Evolutionary conservation across 2,797 vertebrate genomes (phyloP).

Genomic region (Taenioides sp.): DNA sequence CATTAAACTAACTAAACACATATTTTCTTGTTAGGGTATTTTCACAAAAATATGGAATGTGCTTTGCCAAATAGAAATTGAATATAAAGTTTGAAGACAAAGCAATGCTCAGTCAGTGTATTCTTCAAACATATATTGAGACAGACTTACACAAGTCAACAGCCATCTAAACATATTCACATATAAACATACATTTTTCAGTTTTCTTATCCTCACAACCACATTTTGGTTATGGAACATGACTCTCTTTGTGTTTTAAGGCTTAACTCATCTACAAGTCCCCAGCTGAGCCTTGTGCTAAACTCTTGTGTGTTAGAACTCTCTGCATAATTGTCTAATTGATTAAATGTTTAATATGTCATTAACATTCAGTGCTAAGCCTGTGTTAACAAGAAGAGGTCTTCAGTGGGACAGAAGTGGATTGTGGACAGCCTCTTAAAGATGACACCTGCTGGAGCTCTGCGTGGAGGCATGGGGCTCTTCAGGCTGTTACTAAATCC

Average conservation of each 20-base stretch:
- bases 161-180: background rate
- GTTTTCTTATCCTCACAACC: background rate
- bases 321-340: slow-evolving; percentile 21
- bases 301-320: slow-evolving; percentile 17
- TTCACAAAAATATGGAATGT: too few relatives aligned
- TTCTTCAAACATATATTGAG: too few relatives aligned
- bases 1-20: too few relatives aligned
- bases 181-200: background rate
- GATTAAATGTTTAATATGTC: slow-evolving; percentile 15
- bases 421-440: slow-evolving; percentile 35
- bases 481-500: slow-evolving; percentile 15
- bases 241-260: slow-evolving; percentile 4
- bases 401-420: slow-evolving; percentile 21
- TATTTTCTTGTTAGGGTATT: too few relatives aligned
- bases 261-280: background rate
- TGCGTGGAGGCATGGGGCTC: slow-evolving; percentile 42
- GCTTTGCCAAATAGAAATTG: too few relatives aligned
- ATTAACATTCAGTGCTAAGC: slow-evolving; percentile 21
- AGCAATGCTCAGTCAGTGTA: too few relatives aligned
- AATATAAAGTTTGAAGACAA: too few relatives aligned
- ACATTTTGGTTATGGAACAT: background rate
- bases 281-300: background rate
- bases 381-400: slow-evolving; percentile 20
- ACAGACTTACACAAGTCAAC: too few relatives aligned
- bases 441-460: slow-evolving; percentile 45